Evolutionary conservation across 2,113 vertebrate species (phyloP), one percentile per base, ranked within the genome.

Genomic region (Gambusia affinis): DNA sequence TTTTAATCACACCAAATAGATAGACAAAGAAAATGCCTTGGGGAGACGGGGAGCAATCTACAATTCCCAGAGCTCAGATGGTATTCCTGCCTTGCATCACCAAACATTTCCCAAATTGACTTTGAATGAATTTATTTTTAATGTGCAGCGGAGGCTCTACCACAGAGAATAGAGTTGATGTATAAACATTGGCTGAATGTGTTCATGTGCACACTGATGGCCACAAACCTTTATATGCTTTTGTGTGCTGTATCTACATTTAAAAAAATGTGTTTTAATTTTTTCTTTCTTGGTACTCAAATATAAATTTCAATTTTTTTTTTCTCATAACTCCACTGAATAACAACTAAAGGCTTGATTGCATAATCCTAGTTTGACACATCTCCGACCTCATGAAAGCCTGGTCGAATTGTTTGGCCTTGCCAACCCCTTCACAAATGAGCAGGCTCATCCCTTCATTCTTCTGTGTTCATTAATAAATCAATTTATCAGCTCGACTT

Each of bases 1-100:
- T 95, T 95, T 95, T 94, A 95, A 95, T 94, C 94, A 94, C 92
- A 93, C 92, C 93, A 94, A 94, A 92, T 92, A 94, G 94, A 94
- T 93, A 94, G 94, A 94, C 93, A 94, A 94, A 94, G 92, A 87
- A 81, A 91, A 94, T 91, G 92, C 94, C 93, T 92, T 85, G 33
- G 93, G 93, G 93, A 93, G 82, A 84, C 83, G 76, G 79, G 86
- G 83, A 89, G 88, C 87, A 91, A 92, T 92, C 84, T 92, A 81
- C 93, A 92, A 91, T 92, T 94, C 94, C 93, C 94, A 91, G 79
- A 88, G 92, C 93, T 91, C 88, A 89, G 87, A 91, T 89, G 87
- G 86, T 93, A 93, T 94, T 94, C 91, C 91, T 94, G 86, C 91
- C 89, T 92, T 85, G 91, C 90, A 90, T 93, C 90, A 82, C 90